Conservation (phyloP, 2,797 vertebrate species). For the Girardinus metallicus region DNA sequence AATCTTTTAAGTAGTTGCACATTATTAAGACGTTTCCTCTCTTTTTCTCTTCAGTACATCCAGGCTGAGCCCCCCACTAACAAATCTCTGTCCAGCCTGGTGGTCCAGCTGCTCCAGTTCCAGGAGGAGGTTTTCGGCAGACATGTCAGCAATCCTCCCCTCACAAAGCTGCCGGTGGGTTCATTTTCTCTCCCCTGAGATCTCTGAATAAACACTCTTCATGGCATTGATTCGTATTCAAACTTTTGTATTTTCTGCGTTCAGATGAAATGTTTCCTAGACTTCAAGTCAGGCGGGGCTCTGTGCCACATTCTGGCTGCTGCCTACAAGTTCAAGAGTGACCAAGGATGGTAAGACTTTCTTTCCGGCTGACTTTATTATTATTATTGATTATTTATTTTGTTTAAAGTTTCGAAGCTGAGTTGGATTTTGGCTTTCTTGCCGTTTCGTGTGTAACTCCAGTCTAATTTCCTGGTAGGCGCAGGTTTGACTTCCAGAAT, state of each 20-base stretch:
- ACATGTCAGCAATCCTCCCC: conserved; percentile 97
- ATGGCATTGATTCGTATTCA: neutral
- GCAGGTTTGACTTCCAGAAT: conserved; percentile 99
- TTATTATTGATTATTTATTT: neutral
- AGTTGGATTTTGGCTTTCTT: conserved; percentile 39
- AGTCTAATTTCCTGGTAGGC: conserved; percentile 86
- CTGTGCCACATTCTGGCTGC: conserved; percentile 96
- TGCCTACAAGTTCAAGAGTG: conserved; percentile 99
- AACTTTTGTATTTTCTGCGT: conserved; percentile 28
- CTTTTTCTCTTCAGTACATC: conserved; percentile 86
- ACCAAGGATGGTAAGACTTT: conserved; percentile 95
- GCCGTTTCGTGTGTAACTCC: conserved; percentile 75
- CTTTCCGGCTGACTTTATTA: conserved; percentile 44
- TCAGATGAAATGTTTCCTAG: conserved; percentile 97
- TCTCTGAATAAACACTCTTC: neutral
- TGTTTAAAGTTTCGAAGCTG: neutral
- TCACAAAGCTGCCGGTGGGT: conserved; percentile 92
- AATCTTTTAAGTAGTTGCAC: neutral
- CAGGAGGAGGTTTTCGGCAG: conserved; percentile 98
- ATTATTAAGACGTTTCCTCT: neutral
- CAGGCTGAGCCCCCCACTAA: conserved; percentile 98
- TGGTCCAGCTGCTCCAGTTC: conserved; percentile 96
- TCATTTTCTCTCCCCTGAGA: neutral
- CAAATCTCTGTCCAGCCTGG: conserved; percentile 96
- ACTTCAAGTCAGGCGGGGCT: conserved; percentile 96